phyloP scores from a whole-genome alignment of 2,888 invertebrate species.

The Dryobota labecula region DNA sequence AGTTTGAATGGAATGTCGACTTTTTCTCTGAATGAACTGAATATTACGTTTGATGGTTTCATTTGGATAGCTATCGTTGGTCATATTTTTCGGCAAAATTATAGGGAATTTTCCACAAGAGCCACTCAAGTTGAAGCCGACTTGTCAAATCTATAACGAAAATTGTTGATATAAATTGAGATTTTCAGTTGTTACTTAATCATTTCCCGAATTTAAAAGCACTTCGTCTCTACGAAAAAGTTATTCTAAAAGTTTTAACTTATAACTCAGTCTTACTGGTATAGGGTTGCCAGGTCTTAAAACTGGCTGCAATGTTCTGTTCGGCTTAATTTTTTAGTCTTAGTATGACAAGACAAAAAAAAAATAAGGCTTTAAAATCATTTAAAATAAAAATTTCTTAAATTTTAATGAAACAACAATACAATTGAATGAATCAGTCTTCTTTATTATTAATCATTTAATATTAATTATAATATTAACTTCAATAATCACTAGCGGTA shows the following conservation, averaged over 20 bases:
- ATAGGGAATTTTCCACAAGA: not conserved
- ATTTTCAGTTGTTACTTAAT: slow-evolving; percentile 25
- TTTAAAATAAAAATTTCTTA: too few relatives aligned
- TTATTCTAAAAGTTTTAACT: slow-evolving; percentile 13
- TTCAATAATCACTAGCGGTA: too few relatives aligned
- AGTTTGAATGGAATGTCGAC: not conserved
- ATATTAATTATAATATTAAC: too few relatives aligned
- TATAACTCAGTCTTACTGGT: slow-evolving; percentile 8
- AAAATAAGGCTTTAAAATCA: too few relatives aligned
- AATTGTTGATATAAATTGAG: not conserved
- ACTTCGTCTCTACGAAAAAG: slow-evolving; percentile 2
- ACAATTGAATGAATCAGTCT: too few relatives aligned
- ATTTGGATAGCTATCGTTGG: not conserved
- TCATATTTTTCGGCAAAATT: not conserved
- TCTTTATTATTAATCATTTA: too few relatives aligned
- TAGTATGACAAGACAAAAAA: too few relatives aligned
- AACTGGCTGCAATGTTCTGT: too few relatives aligned
- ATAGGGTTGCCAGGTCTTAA: too few relatives aligned
- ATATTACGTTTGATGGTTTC: not conserved
- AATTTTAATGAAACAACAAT: too few relatives aligned
- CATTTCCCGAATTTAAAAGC: slow-evolving; percentile 26
- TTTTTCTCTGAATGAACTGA: not conserved
- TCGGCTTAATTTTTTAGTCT: too few relatives aligned
- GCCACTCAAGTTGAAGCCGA: not conserved
- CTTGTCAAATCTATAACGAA: not conserved